Evolutionary conservation across 2,888 invertebrate species (phyloP), one percentile per base, ranked within the genome.

Genomic region (Drosophila crucigera): DNA sequence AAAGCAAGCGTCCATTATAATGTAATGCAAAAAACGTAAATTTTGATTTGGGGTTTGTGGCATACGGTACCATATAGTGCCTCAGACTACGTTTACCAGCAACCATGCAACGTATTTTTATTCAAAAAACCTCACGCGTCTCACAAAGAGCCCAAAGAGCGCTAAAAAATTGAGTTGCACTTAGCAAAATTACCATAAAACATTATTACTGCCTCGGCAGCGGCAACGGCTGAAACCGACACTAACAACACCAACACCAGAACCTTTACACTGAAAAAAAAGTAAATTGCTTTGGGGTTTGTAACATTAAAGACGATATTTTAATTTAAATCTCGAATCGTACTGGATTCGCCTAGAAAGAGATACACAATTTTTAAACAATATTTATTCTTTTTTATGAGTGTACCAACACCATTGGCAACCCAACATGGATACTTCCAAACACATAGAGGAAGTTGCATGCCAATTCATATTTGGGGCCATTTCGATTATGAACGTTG

Each of bases 141-240:
- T 25, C 67, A 28, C 22, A 41, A 16, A 47, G 35, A 19, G 55
- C 1, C 54, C 54, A 66, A 71, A 76, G 60, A 60, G 63, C 65
- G 68, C 62, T 52, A 52, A 81, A 73, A 68, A 76, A 81, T 80
- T 73, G 68, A 67, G 66, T 74, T 84, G 73, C 86, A 87, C 89
- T 87, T 87, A 83, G 79, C 49, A 31, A 89, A 90, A 87, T 87
- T 87, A 89, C 87, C 86, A 87, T 87, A 86, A 83, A 78, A 71
- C 73, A 80, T 78, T 86, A 83, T 83, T 75, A 78, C 80, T 78
- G 75, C 76, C 49, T 49, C 50, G 59, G 37, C 63, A 43, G 37
- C 54, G 30, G 31, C 50, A 55, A 65, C 25, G 25, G 25, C 25
- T 28, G 25, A 28, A 28, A 62, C 49, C 58, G 55, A 64, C 25